A percentile compares a stretch with the other conserved stretches of the same genome.
Evolutionary conservation across 2,797 vertebrate genomes (phyloP).

Genomic region (Streptopelia turtur): DNA sequence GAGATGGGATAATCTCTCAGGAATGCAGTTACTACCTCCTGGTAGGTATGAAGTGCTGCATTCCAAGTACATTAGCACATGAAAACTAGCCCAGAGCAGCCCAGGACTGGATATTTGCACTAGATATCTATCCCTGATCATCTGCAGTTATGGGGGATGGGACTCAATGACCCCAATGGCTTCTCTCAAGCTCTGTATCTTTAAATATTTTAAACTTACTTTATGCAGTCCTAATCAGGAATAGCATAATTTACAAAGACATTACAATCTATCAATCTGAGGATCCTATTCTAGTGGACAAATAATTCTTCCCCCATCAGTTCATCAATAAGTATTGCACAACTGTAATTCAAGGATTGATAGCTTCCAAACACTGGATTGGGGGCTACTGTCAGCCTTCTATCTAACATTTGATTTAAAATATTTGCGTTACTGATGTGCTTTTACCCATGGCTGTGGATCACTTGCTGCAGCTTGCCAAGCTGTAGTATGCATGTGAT

Average conservation of each 20-base stretch:
- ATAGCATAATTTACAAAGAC: background rate
- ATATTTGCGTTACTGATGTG: background rate
- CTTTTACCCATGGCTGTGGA: background rate
- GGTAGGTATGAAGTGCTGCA: no score
- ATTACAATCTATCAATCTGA: background rate
- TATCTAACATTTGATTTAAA: background rate
- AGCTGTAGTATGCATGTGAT: fast-evolving
- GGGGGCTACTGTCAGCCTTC: background rate
- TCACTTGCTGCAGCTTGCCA: background rate
- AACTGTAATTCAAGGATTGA: background rate
- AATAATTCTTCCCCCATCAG: background rate
- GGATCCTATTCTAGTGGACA: background rate
- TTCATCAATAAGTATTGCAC: background rate
- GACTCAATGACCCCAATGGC: background rate
- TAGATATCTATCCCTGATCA: background rate
- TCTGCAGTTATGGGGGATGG: background rate
- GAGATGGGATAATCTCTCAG: no score
- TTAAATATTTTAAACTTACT: background rate
- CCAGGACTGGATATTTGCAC: background rate
- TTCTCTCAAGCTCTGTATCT: background rate
- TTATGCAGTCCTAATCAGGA: background rate
- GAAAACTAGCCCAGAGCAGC: no score
- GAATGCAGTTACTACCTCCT: no score
- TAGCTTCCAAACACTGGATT: background rate
- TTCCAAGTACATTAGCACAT: no score